Conservation (phyloP, 2,888 invertebrate genomes). For the Diaprepes abbreviatus region DNA sequence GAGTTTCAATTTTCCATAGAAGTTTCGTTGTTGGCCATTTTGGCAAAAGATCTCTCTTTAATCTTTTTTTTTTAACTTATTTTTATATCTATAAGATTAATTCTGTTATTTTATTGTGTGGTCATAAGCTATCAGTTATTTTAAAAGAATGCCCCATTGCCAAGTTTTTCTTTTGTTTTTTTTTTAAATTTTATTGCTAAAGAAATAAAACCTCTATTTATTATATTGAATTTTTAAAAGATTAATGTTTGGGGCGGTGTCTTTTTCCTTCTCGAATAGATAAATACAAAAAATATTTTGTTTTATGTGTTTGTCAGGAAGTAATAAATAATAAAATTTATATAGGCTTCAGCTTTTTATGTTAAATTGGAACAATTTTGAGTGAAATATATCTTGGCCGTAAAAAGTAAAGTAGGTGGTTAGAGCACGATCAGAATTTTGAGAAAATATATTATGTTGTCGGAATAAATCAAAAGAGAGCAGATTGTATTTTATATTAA, state of each 20-base stretch:
- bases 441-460: conserved; percentile 20
- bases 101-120: too few relatives aligned
- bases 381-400: conserved; percentile 27
- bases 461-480: conserved; percentile 11
- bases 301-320: conserved; percentile 42
- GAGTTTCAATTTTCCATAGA: too few relatives aligned
- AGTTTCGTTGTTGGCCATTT: too few relatives aligned
- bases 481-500: not conserved
- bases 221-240: conserved; percentile 29
- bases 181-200: conserved; percentile 4
- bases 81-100: too few relatives aligned
- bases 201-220: conserved; percentile 12
- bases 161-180: not conserved
- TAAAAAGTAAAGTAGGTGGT: conserved; percentile 38
- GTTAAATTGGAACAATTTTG: conserved; percentile 27
- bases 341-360: conserved; percentile 36
- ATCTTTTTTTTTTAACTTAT: too few relatives aligned
- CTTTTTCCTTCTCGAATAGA: conserved; percentile 20
- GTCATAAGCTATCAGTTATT: too few relatives aligned
- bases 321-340: conserved; percentile 43
- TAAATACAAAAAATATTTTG: conserved; percentile 33
- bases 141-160: not conserved
- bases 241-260: conserved; percentile 22
- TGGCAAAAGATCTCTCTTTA: too few relatives aligned
- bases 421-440: conserved; percentile 24